Base-by-base conservation (phyloP, 1,140 invertebrate species). In the Diorhabda carinulata region DNA sequence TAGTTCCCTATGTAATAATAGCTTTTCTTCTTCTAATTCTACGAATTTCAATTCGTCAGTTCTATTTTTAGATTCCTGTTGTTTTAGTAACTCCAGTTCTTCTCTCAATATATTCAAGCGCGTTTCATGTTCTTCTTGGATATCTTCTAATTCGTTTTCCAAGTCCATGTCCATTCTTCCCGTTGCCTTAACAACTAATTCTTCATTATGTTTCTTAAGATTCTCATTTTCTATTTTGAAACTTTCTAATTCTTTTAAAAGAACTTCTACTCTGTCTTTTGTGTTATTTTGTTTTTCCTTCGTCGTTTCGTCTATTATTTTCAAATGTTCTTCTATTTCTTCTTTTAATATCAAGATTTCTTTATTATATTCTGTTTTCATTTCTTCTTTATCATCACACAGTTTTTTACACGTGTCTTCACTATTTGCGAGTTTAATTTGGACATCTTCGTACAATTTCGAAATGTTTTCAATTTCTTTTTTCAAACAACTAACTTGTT, bases 161-260 rank as follows among this genome's bases (percentile, higher is more conserved):
- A 64, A 42, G n/a, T 64, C 63, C 6, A 3, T n/a, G 25, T 64
- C 63, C 63, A 64, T 56, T 57, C 63, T 64, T 10, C 63, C 52
- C 9, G 25, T 56, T 25, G 41, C 63, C 56, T 57, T 52, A 7
- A 44, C n/a, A 10, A 43, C 8, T 64, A 78, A 78, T 67, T 81
- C 78, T 58, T 80, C 75, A 69, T 84, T 69, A 74, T 83, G 79
- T 66, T 79, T 80, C 73, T 82, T 82, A 25, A 85, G 69, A 43
- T 83, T 81, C 73, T 75, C 76, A 7, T 86, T 82, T 73, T 86
- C 83, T 58, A 83, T 81, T 70, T 82, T 82, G 2, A 86, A 76
- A 57, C 82, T 81, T 72, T 83, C 84, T 63, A 82, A 42, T 61
- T 70, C 52, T 7, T 64, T 41, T 40, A 45, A 8, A 3, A 57